Evolutionary conservation across 2,888 invertebrate genomes (phyloP).

Genomic region (Gerris lacustris): DNA sequence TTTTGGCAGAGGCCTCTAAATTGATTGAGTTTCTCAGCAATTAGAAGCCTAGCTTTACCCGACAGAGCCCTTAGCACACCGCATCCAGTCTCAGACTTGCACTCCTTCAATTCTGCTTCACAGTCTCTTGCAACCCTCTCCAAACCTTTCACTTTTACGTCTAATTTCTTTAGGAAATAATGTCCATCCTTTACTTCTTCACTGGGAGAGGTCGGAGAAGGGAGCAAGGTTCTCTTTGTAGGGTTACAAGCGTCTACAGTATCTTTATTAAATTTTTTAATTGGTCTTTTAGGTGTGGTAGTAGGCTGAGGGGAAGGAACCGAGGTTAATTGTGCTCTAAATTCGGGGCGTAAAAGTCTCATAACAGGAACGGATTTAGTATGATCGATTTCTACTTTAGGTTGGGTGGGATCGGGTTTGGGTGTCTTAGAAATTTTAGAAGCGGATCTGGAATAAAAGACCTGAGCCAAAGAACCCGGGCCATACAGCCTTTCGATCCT

Average conservation of each 20-base stretch:
- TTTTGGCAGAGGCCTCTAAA: constrained; percentile 67
- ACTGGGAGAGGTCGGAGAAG: not conserved
- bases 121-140: constrained; percentile 52
- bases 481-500: constrained; percentile 79
- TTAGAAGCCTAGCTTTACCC: constrained; percentile 79
- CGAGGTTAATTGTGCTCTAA: constrained; percentile 63
- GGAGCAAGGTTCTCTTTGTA: not conserved
- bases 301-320: not conserved
- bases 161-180: constrained; percentile 63
- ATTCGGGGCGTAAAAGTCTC: constrained; percentile 71
- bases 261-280: constrained; percentile 9
- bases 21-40: constrained; percentile 88
- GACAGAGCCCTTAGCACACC: constrained; percentile 76
- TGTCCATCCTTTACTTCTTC: constrained; percentile 41
- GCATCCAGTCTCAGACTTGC: constrained; percentile 55
- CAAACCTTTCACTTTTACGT: constrained; percentile 58
- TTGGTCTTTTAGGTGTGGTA: not conserved
- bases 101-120: constrained; percentile 51
- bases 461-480: constrained; percentile 72
- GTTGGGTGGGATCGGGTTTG: not conserved
- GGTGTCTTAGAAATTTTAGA: not conserved
- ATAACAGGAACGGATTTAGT: constrained; percentile 54
- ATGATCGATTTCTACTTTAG: not conserved
- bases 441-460: constrained; percentile 50
- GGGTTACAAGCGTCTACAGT: constrained; percentile 13